Base-by-base conservation (phyloP, 2,888 invertebrate species). In the Neoitamus cyanurus region DNA sequence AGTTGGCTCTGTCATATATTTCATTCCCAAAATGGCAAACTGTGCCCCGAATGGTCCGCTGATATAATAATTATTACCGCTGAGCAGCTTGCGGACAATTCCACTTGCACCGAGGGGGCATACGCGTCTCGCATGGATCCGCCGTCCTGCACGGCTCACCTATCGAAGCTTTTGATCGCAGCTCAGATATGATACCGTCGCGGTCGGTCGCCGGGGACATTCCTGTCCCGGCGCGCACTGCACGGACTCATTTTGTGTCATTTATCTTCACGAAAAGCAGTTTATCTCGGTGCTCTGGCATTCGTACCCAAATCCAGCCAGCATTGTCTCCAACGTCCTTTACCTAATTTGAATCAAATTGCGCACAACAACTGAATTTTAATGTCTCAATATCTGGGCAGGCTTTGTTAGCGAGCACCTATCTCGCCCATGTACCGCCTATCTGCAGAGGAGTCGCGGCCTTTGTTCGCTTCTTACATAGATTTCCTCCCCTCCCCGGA, bases 1-100 rank as follows among this genome's bases (percentile, higher is more conserved):
- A 77, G 75, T 77, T 77, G 31, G n/a, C 75, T 42, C 75, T 28
- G 75, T 30, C 46, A 46, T 46, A 77, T 77, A 46, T 77, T 46
- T 77, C 77, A 77, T 77, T 77, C 77, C 77, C 37, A 77, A 77
- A 77, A 77, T 77, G 77, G 77, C n/a, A 77, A 46, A 46, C 77
- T 13, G 46, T 20, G 28, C 13, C 46, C 46, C 42, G 25, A 46
- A 13, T 25, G 42, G 73, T 9, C 37, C 25, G 25, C 46, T 77
- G 46, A 37, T 46, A 36, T 31, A 36, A 77, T 77, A 46, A 46
- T 77, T 77, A 77, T 77, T 46, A 30, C 30, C 20, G 46, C 2
- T 6, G 77, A 15, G 36, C 36, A 73, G 20, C 13, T 34, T 36
- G 73, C 34, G 20, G 36, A 73, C 46, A 46, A 77, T 77, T 77